Percentiles rank a stretch among this genome's conserved stretches.
Conservation (phyloP, 2,113 vertebrate genomes). For the Microtus richardsoni region DNA sequence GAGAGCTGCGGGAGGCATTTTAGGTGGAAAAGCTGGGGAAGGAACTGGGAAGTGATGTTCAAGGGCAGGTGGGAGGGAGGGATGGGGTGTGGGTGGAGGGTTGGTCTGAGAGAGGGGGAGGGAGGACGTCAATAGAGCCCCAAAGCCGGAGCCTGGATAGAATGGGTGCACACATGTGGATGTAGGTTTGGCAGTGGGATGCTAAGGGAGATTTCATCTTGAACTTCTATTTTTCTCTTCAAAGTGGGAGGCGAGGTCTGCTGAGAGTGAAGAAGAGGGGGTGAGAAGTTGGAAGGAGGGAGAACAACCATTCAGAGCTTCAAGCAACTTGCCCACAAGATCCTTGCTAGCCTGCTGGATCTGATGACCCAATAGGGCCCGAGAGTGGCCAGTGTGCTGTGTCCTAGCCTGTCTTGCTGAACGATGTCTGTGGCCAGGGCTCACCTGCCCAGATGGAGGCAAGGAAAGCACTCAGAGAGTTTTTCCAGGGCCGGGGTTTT, state of each 20-base stretch:
- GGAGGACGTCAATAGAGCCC: slow-evolving; percentile 57
- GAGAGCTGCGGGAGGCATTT: background rate
- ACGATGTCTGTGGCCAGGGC: background rate
- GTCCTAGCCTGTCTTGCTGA: background rate
- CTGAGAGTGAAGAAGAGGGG: slow-evolving; percentile 63
- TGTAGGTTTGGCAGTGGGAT: slow-evolving; percentile 78
- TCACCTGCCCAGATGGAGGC: background rate
- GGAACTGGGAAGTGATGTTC: background rate
- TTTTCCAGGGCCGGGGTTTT: background rate
- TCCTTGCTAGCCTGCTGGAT: background rate
- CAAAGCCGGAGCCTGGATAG: slow-evolving; percentile 63
- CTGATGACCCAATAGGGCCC: background rate
- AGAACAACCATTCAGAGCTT: slow-evolving; percentile 34
- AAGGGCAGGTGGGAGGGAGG: background rate
- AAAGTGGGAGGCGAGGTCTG: slow-evolving; percentile 79
- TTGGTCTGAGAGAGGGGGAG: slow-evolving; percentile 57
- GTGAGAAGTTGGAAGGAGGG: slow-evolving; percentile 53
- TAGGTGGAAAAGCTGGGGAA: background rate
- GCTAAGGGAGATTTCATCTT: slow-evolving; percentile 75
- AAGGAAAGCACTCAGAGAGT: background rate
- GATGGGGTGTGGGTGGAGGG: slow-evolving; percentile 39
- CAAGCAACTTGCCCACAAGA: slow-evolving; percentile 39
- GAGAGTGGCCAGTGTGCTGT: background rate
- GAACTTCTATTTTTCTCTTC: slow-evolving; percentile 77
- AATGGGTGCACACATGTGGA: slow-evolving; percentile 68